phyloP scores from a whole-genome alignment of 1,140 invertebrate genomes.

The Cepaea nemoralis region DNA sequence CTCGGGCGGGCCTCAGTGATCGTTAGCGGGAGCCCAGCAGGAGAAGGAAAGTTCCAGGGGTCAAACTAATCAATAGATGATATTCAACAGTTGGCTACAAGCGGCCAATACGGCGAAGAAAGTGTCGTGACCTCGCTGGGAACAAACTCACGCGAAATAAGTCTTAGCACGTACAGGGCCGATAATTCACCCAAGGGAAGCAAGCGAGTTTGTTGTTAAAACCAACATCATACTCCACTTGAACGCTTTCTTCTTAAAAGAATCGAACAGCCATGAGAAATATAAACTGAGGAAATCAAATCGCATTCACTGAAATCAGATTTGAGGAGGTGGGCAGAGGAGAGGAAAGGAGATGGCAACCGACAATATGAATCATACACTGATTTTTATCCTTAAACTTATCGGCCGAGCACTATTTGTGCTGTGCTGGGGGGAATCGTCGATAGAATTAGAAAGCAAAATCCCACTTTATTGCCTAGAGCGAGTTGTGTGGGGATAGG shows the following conservation, averaged over 20 bases:
- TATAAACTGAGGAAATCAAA: neutral
- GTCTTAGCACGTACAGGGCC: conserved; percentile 10
- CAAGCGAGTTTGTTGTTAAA: neutral
- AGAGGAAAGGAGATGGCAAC: neutral
- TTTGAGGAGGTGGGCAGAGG: neutral
- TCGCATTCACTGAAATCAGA: neutral
- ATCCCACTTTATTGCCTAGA: too few relatives aligned
- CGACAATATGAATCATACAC: too few relatives aligned
- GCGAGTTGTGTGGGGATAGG: too few relatives aligned
- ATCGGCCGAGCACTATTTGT: too few relatives aligned
- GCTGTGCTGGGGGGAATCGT: too few relatives aligned
- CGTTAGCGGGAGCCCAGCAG: neutral
- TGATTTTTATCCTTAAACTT: too few relatives aligned
- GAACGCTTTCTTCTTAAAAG: conserved; percentile 2
- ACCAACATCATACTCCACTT: neutral
- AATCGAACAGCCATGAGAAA: neutral
- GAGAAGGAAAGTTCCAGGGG: neutral
- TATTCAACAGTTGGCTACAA: neutral
- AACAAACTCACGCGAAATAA: neutral
- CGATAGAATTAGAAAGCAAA: too few relatives aligned
- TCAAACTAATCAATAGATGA: conserved; percentile 16
- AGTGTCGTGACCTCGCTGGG: neutral
- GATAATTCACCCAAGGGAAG: neutral
- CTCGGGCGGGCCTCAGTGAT: neutral
- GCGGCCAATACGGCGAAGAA: conserved; percentile 3